phyloP scores from a whole-genome alignment of 2,113 vertebrate genomes.

The Sorex araneus region DNA sequence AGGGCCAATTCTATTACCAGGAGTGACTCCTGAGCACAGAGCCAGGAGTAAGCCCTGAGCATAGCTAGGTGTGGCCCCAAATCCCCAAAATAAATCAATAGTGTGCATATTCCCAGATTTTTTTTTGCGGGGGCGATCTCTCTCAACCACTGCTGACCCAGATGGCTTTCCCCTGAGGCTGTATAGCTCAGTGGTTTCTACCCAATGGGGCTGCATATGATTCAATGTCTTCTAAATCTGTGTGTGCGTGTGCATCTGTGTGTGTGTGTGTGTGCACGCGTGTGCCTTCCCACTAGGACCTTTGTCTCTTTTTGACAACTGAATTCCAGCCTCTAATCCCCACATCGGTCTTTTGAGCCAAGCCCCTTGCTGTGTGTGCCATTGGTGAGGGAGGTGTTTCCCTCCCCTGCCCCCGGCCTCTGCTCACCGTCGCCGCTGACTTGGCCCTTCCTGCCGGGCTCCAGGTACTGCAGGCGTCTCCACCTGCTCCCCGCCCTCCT shows the following conservation, averaged over 20 bases:
- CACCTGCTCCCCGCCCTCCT: neutral
- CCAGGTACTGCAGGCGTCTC: neutral
- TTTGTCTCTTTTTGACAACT: conserved; percentile 26
- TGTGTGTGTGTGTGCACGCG: too few relatives aligned
- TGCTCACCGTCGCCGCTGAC: neutral
- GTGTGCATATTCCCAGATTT: neutral
- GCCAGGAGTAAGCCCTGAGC: too few relatives aligned
- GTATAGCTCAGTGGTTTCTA: neutral
- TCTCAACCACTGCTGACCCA: neutral
- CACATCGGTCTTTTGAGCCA: conserved; percentile 62
- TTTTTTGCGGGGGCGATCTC: too few relatives aligned
- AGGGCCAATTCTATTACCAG: too few relatives aligned
- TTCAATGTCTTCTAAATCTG: neutral
- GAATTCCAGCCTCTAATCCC: conserved; percentile 2
- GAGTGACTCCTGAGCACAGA: too few relatives aligned
- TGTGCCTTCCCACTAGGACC: neutral
- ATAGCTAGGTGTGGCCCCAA: too few relatives aligned
- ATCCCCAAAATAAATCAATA: too few relatives aligned
- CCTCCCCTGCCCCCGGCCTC: neutral
- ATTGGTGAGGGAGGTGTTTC: neutral
- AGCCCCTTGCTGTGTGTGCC: neutral
- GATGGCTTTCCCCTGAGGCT: neutral
- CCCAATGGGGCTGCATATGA: neutral
- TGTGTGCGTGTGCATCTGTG: too few relatives aligned
- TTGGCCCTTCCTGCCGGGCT: neutral